Base-by-base conservation (phyloP, 2,113 vertebrate genomes). In the Nycticryphes semicollaris region DNA sequence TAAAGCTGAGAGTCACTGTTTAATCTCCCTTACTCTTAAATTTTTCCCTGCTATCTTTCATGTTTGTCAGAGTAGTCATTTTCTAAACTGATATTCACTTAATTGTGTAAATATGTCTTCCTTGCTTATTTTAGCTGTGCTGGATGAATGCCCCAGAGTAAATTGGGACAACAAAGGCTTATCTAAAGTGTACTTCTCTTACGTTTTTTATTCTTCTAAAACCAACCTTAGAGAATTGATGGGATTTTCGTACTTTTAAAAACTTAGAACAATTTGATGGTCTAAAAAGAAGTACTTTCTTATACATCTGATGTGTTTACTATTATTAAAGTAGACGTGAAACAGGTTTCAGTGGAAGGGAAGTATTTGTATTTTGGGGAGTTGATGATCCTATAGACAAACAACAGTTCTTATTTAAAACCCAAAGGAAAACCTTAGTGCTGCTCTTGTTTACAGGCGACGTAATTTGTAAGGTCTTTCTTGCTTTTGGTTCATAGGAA, bases 401-500 rank as follows among this genome's bases (percentile, higher is more conserved):
- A 12, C 39, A 39, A 12, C 39, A 39, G 39, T 39, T 39, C 39
- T 39, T 39, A 39, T 39, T 39, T 39, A 50, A 63, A 88, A 39
- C 6, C 6, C 48, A 2, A 68, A 84, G 54, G 14, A 53, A 86
- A 74, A n/a, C 3, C 1, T 62, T 33, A 11, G 5, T 48, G 11
- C 3, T 76, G 17, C 14, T 72, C 8, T 57, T 70, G 53, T 84
- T 95, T 90, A 66, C 57, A 92, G 66, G 45, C 95, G 48, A 35
- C 12, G 7, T 33, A 35, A 84, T 73, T 66, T 77, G 5, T 72
- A 89, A 92, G 19, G 37, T 59, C 12, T 75, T 72, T 93, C 54
- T 82, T 87, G 10, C 84, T 92, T 69, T 94, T 84, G 69, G 2
- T 94, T 70, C 72, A 41, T 59, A 99, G 98, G 98, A 98, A 96